Evolutionary conservation across 2,113 vertebrate genomes (phyloP), one percentile per base, ranked within the genome.

Genomic region (Nothoprocta perdicaria): DNA sequence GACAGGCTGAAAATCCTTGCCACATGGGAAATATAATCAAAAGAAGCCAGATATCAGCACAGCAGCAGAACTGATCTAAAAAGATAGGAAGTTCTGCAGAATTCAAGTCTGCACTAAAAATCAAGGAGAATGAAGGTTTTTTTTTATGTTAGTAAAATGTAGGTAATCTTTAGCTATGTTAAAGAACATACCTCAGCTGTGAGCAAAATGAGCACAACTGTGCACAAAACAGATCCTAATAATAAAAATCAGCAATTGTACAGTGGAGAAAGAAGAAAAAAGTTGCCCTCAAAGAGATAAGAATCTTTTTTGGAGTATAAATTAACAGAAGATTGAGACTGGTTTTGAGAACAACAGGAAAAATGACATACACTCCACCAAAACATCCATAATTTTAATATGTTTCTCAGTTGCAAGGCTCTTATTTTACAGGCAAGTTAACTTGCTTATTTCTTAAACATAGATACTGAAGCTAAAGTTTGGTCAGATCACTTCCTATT

Each of bases 211-310:
- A 88, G 5, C 31, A 62, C 8, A 26, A 6, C 7, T 13, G 2
- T 5, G 7, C 35, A 6, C 23, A 8, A 29, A 1, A 12, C 21
- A 50, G 68, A 29, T 69, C 8, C 29, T 14, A 38, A 9, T 7
- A 67, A 66, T 19, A 65, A 31, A 15, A 55, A 52, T 14, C 13
- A 68, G 5, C 17, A 15, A 23, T 3, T 86, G 33, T 19, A 6
- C 0, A 1, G 3, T 19, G 24, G 5, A 17, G 10, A 2, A 6
- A 21, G 46, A 6, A 5, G 8, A 9, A 7, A 81, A 48, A 58
- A 7, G 17, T 77, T 69, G 62, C 1, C 1, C 6, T 61, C 7
- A 19, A 63, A 73, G 52, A 38, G 1, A 9, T 5, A 24, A 17
- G 1, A 41, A 4, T 58, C 60, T 40, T 83, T 53, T 41, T 46